Conservation (phyloP, 2,113 vertebrate species). For the Hydropotes inermis region DNA sequence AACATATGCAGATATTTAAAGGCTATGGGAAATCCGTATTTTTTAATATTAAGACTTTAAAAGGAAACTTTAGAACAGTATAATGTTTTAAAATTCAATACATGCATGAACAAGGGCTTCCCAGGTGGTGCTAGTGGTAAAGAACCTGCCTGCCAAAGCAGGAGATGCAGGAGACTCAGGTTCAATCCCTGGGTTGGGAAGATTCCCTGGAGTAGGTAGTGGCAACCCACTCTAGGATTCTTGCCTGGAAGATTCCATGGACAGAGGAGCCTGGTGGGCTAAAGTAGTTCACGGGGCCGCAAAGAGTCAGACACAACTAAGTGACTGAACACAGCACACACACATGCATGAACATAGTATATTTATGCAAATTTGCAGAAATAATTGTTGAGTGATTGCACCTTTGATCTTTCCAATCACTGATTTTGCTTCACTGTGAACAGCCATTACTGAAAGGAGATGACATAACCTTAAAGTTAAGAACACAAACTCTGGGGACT, state of each 20-base stretch:
- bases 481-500: not conserved
- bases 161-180: not conserved
- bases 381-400: not conserved
- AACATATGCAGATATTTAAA: not conserved
- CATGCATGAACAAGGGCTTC: not conserved
- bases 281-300: fast-evolving
- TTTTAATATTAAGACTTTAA: not conserved
- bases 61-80: not conserved
- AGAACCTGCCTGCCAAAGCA: not conserved
- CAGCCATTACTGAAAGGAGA: not conserved
- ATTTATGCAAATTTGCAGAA: not conserved
- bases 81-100: not conserved
- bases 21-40: not conserved
- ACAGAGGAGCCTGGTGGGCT: not conserved
- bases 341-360: not conserved
- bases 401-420: not conserved
- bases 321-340: not conserved
- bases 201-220: not conserved
- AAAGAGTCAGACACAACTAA: not conserved
- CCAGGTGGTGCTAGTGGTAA: not conserved
- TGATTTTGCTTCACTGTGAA: not conserved
- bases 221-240: not conserved
- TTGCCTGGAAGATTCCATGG: not conserved
- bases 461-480: not conserved
- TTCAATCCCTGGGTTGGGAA: not conserved